These are phyloP conservation scores for Ecdyonurus torrentis DNA, from an alignment of 2,888 invertebrate species.

Conservation along the genomic window DNA sequence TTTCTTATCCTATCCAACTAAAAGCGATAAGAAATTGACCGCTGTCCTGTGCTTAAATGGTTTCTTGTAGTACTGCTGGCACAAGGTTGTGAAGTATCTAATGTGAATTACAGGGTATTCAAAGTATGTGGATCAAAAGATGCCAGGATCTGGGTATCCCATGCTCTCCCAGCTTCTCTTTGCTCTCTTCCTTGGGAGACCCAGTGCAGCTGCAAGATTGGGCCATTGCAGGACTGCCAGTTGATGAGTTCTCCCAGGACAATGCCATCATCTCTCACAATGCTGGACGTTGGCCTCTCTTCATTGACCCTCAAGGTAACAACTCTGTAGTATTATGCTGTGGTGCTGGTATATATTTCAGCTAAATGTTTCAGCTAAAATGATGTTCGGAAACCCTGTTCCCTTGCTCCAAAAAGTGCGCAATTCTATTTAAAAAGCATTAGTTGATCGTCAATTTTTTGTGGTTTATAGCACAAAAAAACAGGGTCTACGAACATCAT, in stretches of 20 bases:
- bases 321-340: background rate
- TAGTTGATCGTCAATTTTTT: no score
- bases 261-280: constrained; percentile 82
- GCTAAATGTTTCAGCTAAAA: no score
- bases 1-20: no score
- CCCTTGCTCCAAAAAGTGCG: no score
- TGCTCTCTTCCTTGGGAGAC: constrained; percentile 64
- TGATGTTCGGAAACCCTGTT: no score
- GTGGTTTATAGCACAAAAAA: no score
- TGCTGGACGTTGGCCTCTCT: constrained; percentile 78
- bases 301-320: constrained; percentile 88
- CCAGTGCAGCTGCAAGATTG: constrained; percentile 75
- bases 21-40: no score
- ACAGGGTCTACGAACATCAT: no score
- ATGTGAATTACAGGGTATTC: constrained; percentile 11
- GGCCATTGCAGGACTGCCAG: constrained; percentile 79
- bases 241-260: constrained; percentile 80
- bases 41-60: no score
- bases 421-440: no score
- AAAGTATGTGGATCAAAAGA: constrained; percentile 42
- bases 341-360: no score
- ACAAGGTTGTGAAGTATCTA: background rate
- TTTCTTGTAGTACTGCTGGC: no score
- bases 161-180: constrained; percentile 55
- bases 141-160: constrained; percentile 43